These are phyloP conservation scores for Deroplatys truncata DNA, from an alignment of 2,888 invertebrate species.

Conservation along the genomic window DNA sequence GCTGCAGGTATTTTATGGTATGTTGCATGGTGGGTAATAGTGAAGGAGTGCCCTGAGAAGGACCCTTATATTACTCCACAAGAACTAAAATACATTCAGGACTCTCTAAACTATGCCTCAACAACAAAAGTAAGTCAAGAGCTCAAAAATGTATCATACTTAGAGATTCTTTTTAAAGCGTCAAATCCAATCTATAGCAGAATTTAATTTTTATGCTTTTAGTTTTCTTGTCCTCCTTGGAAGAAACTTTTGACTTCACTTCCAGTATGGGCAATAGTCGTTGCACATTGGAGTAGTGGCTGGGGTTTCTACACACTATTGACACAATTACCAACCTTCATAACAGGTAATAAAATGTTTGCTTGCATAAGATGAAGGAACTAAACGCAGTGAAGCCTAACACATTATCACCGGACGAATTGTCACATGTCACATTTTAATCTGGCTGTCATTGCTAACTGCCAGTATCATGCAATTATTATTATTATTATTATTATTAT, in stretches of 20 bases:
- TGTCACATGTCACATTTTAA: too few relatives aligned
- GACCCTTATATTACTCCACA: conserved; percentile 68
- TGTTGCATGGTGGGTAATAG: conserved; percentile 62
- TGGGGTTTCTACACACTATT: conserved; percentile 86
- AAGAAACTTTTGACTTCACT: conserved; percentile 65
- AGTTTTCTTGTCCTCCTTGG: conserved; percentile 45
- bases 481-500: too few relatives aligned
- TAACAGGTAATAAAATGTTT: conserved; percentile 50
- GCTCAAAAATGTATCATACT: too few relatives aligned
- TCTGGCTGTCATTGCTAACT: too few relatives aligned
- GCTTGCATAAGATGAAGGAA: too few relatives aligned
- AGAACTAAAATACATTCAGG: conserved; percentile 70
- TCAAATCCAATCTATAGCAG: too few relatives aligned
- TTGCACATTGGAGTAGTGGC: conserved; percentile 82
- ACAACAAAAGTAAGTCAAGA: neutral
- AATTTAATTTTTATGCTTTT: too few relatives aligned
- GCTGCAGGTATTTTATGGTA: conserved; percentile 68
- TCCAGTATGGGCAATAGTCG: conserved; percentile 78
- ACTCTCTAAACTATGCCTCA: conserved; percentile 41
- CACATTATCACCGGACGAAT: too few relatives aligned
- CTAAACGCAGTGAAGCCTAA: too few relatives aligned
- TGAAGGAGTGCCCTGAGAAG: conserved; percentile 68
- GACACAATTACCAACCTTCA: conserved; percentile 76
- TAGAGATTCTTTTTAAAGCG: too few relatives aligned
- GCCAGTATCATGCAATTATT: too few relatives aligned